phyloP scores from a whole-genome alignment of 2,888 invertebrate genomes.

The Drepanosiphum platanoidis region DNA sequence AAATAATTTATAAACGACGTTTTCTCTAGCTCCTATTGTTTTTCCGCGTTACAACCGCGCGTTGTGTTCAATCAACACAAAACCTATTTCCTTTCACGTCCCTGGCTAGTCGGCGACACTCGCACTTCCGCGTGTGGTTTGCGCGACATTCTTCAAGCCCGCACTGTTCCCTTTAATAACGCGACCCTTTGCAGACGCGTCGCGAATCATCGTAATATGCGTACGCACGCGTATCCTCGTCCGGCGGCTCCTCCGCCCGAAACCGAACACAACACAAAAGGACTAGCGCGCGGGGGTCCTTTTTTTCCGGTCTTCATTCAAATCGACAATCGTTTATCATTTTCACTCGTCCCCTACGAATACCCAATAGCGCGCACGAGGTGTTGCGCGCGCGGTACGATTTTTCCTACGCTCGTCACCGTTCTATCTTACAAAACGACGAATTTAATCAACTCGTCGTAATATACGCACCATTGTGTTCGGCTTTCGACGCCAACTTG shows the following conservation, averaged over 20 bases:
- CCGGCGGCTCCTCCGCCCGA: neutral
- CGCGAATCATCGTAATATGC: neutral
- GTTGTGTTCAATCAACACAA: slow-evolving; percentile 5
- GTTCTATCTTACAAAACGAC: too few species aligned
- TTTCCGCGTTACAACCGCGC: neutral
- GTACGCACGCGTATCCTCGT: neutral
- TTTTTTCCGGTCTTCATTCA: slow-evolving; percentile 19
- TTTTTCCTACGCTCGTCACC: too few species aligned
- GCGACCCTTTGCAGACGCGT: slow-evolving; percentile 11
- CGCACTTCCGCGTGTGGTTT: neutral
- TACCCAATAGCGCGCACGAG: neutral
- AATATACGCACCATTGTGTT: too few species aligned
- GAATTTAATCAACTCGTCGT: too few species aligned
- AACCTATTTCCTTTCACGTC: slow-evolving; percentile 7
- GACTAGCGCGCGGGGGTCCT: neutral
- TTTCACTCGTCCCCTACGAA: neutral
- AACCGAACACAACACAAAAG: slow-evolving; percentile 38
- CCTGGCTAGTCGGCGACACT: too few species aligned
- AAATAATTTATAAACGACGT: neutral
- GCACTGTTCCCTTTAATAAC: slow-evolving; percentile 14
- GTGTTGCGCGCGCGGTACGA: neutral
- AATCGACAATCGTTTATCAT: slow-evolving; percentile 47
- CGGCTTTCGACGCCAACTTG: too few species aligned
- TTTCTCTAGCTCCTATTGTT: neutral
- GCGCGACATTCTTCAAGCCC: slow-evolving; percentile 7